These are phyloP conservation scores for Anisognathus igniventris DNA, from an alignment of 2,797 vertebrate species.

Conservation along the genomic window DNA sequence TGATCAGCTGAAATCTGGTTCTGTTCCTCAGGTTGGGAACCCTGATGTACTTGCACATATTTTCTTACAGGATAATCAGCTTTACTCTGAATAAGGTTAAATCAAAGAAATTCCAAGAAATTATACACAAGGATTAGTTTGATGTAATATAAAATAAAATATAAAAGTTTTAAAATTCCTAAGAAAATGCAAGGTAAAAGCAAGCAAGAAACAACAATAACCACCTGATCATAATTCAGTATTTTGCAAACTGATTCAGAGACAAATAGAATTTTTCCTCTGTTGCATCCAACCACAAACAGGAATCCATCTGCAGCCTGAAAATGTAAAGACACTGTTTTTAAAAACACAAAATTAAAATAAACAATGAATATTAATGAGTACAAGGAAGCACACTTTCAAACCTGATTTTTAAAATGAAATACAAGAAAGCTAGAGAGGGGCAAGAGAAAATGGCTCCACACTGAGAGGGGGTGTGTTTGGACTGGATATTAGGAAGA, in stretches of 20 bases:
- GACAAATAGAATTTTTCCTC: slow-evolving; percentile 93
- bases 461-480: neutral
- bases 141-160: neutral
- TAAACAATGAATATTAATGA: neutral
- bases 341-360: neutral
- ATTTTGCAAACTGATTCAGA: slow-evolving; percentile 92
- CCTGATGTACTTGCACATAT: neutral
- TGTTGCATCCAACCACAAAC: slow-evolving; percentile 94
- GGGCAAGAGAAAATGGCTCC: neutral
- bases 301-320: slow-evolving; percentile 95
- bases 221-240: slow-evolving; percentile 91
- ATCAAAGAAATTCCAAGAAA: neutral
- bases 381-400: neutral
- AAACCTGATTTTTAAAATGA: neutral
- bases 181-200: neutral
- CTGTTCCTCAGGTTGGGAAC: neutral
- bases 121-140: neutral
- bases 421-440: neutral
- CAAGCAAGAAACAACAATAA: neutral
- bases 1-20: neutral
- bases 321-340: slow-evolving; percentile 36
- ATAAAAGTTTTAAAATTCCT: neutral
- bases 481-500: neutral
- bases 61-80: neutral
- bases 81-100: neutral